A percentile compares a stretch with the other conserved stretches of the same genome.
Conservation (phyloP, 2,888 invertebrate species). For the Andrena fulva region DNA sequence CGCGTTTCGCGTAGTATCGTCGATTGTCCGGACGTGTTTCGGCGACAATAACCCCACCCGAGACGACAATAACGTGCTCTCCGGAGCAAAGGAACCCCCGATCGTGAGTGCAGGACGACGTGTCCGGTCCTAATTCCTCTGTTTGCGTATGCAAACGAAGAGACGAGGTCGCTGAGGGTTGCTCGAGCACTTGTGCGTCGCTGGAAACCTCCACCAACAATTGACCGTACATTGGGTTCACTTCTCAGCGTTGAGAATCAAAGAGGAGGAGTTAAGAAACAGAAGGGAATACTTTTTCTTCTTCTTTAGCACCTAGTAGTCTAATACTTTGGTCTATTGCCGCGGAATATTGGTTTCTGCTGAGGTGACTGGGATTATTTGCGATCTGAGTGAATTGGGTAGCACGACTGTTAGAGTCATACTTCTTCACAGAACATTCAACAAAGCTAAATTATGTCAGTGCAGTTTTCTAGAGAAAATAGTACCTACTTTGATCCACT, state of each 20-base stretch:
- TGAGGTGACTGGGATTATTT: no score
- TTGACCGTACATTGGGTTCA: background rate
- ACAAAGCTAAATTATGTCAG: no score
- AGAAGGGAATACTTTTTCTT: background rate
- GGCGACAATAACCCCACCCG: conserved; percentile 58
- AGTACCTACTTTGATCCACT: no score
- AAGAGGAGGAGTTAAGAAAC: background rate
- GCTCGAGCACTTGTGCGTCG: conserved; percentile 5
- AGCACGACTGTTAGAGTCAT: no score
- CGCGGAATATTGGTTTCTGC: no score
- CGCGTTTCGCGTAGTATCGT: conserved; percentile 50
- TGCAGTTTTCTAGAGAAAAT: no score
- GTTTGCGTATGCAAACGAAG: conserved; percentile 81
- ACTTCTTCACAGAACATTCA: no score
- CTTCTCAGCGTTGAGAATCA: background rate
- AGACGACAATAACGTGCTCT: conserved; percentile 62
- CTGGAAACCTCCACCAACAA: conserved; percentile 11
- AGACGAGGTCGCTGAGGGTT: conserved; percentile 37
- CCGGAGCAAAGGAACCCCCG: conserved; percentile 48
- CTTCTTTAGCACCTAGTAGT: no score
- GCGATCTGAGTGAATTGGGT: no score
- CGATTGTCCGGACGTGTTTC: conserved; percentile 65
- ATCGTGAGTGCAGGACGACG: conserved; percentile 37
- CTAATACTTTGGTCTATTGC: no score
- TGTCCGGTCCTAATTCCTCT: conserved; percentile 70